Conservation (phyloP, 2,888 invertebrate genomes). For the Arrhopalites spinosus region DNA sequence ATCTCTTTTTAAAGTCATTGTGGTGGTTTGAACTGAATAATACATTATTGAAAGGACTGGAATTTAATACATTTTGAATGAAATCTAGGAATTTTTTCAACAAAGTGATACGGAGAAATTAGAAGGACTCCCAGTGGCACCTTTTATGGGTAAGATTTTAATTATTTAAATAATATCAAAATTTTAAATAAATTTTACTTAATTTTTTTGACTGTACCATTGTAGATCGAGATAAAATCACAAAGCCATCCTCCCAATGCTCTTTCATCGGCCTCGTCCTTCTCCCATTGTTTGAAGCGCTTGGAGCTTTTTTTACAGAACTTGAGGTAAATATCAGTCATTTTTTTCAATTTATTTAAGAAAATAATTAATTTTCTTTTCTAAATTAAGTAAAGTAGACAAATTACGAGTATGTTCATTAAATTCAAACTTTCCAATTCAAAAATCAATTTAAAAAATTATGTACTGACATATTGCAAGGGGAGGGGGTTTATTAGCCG, state of each 20-base stretch:
- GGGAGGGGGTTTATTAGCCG: too few relatives aligned
- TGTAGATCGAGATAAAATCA: background rate
- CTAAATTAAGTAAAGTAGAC: background rate
- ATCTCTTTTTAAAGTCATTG: too few relatives aligned
- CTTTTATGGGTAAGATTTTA: slow-evolving; percentile 72
- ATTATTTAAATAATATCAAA: too few relatives aligned
- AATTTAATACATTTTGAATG: background rate
- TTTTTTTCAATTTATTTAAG: background rate
- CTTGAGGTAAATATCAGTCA: slow-evolving; percentile 68
- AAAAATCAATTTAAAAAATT: too few relatives aligned
- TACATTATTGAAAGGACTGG: background rate
- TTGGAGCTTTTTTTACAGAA: slow-evolving; percentile 75
- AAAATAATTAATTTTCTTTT: background rate
- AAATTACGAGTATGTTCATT: too few relatives aligned
- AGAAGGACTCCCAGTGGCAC: slow-evolving; percentile 80
- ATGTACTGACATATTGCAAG: too few relatives aligned
- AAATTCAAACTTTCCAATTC: too few relatives aligned
- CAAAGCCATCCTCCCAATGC: slow-evolving; percentile 74
- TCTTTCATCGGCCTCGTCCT: slow-evolving; percentile 82
- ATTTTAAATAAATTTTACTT: too few relatives aligned
- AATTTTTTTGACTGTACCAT: too few relatives aligned
- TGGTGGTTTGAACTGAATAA: too few relatives aligned
- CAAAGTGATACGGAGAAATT: slow-evolving; percentile 81
- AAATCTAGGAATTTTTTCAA: slow-evolving; percentile 70
- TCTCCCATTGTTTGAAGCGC: slow-evolving; percentile 77